phyloP scores from a whole-genome alignment of 2,113 vertebrate genomes.

The Poecilia latipinna region DNA sequence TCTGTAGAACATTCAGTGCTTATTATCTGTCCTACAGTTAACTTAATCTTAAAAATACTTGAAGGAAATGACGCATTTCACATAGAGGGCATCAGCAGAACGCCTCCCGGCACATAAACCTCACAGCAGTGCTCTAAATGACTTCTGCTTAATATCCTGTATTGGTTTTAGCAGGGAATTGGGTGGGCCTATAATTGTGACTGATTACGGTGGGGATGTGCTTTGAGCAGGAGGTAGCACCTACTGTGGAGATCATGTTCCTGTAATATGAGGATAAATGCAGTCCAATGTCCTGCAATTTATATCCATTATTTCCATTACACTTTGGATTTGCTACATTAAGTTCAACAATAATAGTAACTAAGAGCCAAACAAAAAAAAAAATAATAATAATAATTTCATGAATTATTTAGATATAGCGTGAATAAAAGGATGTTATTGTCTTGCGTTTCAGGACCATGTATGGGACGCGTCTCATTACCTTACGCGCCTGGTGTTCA shows the following conservation, averaged over 20 bases:
- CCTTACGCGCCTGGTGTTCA: constrained; percentile 89
- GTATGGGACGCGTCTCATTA: constrained; percentile 94
- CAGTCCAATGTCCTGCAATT: neutral
- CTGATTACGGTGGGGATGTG: constrained; percentile 35
- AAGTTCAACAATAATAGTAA: neutral
- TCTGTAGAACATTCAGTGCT: neutral
- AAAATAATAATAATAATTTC: neutral
- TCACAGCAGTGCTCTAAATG: constrained; percentile 46
- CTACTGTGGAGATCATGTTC: constrained; percentile 25
- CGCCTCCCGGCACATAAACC: constrained; percentile 24
- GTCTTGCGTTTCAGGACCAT: constrained; percentile 79
- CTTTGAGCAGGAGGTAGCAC: constrained; percentile 16
- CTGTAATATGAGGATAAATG: constrained; percentile 1
- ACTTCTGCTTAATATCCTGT: constrained; percentile 54
- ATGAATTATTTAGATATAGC: neutral
- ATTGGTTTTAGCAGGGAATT: constrained; percentile 60
- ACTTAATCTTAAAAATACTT: constrained; percentile 21
- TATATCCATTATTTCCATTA: neutral
- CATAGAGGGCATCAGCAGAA: constrained; percentile 27
- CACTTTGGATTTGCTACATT: neutral
- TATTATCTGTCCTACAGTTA: constrained; percentile 19
- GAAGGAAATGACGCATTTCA: constrained; percentile 36
- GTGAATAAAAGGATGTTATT: neutral
- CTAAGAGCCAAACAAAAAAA: neutral
- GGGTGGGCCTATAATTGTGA: constrained; percentile 47